Evolutionary conservation across 2,888 invertebrate genomes (phyloP), one percentile per base, ranked within the genome.

Genomic region (Abrostola triplasia): DNA sequence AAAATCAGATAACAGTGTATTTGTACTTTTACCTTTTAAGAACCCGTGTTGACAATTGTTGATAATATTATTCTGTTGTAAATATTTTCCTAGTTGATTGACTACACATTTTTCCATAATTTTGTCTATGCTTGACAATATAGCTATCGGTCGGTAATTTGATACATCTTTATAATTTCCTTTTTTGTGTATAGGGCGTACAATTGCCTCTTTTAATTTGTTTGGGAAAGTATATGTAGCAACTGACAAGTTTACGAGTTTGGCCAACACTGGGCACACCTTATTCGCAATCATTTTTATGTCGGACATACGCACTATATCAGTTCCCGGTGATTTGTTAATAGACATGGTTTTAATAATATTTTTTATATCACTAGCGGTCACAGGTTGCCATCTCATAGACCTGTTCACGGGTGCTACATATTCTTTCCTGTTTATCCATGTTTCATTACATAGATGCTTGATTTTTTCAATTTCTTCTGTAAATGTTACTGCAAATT

Each of bases 261-360:
- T 36, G 11, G 50, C 50, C n/a, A 50, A 37, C 12, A 50, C 50
- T n/a, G 50, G 50, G 12, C 50, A 37, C n/a, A 50, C 50, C 37
- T 12, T 54, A 49, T 49, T 61, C 6, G 41, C 49, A 49, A 42
- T 49, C 49, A 10, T 40, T 55, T 35, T 54, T 13, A 56, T 47
- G 36, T 62, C 56, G 36, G 36, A 50, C 50, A 50, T 50, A 37
- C 50, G 50, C 24, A 50, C 12, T 11, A 50, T 36, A 57, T 72
- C 68, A 48, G 61, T 61, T 0, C 72, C 72, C 0, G 66, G 65
- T n/a, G 66, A 54, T 53, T 68, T 66, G 5, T 66, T 63, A n/a
- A 4, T 41, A 38, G 13, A 12, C 62, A 71, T 59, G 5, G 36
- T 55, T 2, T 52, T 57, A 35, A 70, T 64, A 6, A 70, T 36